Evolutionary conservation across 1,140 invertebrate genomes (phyloP).

Genomic region (Bombus sibiricus): DNA sequence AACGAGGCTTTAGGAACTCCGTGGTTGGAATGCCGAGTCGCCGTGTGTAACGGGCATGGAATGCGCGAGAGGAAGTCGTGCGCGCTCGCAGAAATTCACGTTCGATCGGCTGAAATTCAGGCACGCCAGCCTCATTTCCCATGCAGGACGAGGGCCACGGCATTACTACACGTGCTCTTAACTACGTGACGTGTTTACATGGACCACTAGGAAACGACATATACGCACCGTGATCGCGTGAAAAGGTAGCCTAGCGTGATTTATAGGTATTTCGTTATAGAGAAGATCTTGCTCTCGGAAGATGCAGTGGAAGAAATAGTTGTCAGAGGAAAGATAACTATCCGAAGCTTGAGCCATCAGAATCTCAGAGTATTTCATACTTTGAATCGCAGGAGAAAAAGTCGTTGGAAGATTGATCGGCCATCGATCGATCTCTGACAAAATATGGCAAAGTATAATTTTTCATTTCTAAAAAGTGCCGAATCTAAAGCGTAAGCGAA

Average conservation of each 20-base stretch:
- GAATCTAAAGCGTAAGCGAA: background rate
- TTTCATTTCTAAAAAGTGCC: background rate
- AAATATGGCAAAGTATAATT: background rate
- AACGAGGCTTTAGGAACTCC: conserved; percentile 55
- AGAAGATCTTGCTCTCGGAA: background rate
- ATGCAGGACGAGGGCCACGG: conserved; percentile 33
- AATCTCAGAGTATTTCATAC: background rate
- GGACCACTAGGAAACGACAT: conserved; percentile 12
- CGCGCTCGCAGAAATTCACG: conserved; percentile 45
- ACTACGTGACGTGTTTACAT: conserved; percentile 58
- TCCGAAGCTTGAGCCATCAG: background rate
- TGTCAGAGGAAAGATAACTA: background rate
- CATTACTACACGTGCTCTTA: conserved; percentile 62
- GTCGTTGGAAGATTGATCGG: background rate
- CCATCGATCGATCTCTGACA: background rate
- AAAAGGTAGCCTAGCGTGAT: conserved; percentile 48
- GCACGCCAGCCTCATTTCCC: conserved; percentile 49
- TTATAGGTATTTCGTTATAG: conserved; percentile 23
- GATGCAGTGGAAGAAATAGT: background rate
- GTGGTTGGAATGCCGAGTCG: conserved; percentile 61
- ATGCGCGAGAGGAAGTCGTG: conserved; percentile 61
- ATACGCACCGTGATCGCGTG: background rate
- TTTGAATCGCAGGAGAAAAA: background rate
- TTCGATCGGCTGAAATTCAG: conserved; percentile 62
- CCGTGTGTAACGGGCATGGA: conserved; percentile 65